These are phyloP conservation scores for Lytechinus pictus DNA, from an alignment of 35 echinoderm and acorn worm species.

Conservation along the genomic window DNA sequence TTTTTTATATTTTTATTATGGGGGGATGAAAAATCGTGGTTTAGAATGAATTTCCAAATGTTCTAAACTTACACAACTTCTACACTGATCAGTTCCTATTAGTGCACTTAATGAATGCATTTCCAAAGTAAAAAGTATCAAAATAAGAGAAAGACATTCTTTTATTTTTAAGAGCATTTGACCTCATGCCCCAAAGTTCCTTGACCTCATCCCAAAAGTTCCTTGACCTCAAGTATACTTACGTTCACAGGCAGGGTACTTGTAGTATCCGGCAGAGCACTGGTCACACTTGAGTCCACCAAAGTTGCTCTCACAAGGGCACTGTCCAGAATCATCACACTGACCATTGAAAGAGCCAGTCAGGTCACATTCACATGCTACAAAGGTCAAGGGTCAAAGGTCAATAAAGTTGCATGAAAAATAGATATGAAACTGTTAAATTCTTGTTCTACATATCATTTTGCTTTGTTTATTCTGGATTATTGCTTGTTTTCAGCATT, in stretches of 20 bases:
- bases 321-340: constrained; percentile 82
- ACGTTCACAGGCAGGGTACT: constrained; percentile 84
- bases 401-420: neutral
- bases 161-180: neutral
- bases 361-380: constrained; percentile 84
- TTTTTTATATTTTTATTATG: too few relatives aligned
- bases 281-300: constrained; percentile 75
- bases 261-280: constrained; percentile 82
- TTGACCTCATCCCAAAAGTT: neutral
- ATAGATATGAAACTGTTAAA: neutral
- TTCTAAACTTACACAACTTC: too few relatives aligned
- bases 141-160: too few relatives aligned
- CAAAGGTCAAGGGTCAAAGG: constrained; percentile 13
- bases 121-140: too few relatives aligned
- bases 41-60: neutral
- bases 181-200: neutral
- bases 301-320: constrained; percentile 77
- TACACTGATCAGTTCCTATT: too few relatives aligned
- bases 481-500: neutral
- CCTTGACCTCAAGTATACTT: neutral
- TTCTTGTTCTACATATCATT: neutral
- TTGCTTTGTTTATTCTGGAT: neutral
- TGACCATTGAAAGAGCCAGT: constrained; percentile 48
- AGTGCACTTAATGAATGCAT: too few relatives aligned
- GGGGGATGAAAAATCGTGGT: neutral